Evolutionary conservation across 2,797 vertebrate species (phyloP), one percentile per base, ranked within the genome.

Genomic region (Galagoides demidoff): DNA sequence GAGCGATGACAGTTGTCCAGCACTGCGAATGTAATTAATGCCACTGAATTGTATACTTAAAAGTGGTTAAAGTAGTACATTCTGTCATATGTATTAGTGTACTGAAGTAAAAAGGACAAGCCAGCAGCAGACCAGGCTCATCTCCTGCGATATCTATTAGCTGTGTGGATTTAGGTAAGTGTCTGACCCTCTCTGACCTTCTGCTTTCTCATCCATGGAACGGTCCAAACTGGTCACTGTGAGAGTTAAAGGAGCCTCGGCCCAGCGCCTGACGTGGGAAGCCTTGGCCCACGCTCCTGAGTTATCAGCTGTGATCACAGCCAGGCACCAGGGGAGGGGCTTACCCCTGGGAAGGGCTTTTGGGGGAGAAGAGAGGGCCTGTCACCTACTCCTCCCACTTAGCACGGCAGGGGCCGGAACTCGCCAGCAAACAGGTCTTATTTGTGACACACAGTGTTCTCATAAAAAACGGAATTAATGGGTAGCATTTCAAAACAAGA

Each of bases 251-350:
- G 7, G 61, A 25, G 29, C 16, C 20, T 82, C 45, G 45, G 17
- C 7, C 31, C 2, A 7, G 43, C 7, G 3, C 55, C 68, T 11
- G 10, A 7, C 19, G 1, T 0, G 9, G 39, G 66, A 31, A n/a
- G 37, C 87, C 8, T 37, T 52, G 49, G 49, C 49, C 13, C 49
- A 52, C 13, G 49, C 49, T 52, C 49, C 49, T 52, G 13, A 52
- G 49, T 52, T 52, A 52, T 52, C 49, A 16, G 49, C 49, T 52
- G 17, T 14, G 14, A 14, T 52, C 49, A 1, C 19, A 29, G 76
- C 70, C 17, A 2, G 39, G 25, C 34, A 64, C 77, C 29, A 12
- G 5, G 2, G 0, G 45, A 55, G 29, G 29, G 61, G 37, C 16
- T 3, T 52, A 39, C 5, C 14, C 61, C 64, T 61, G 3, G 13